Percentiles rank a stretch among this genome's conserved stretches.
phyloP scores from a whole-genome alignment of 1,140 invertebrate species.

The Pseudomyrmex cubaensis region DNA sequence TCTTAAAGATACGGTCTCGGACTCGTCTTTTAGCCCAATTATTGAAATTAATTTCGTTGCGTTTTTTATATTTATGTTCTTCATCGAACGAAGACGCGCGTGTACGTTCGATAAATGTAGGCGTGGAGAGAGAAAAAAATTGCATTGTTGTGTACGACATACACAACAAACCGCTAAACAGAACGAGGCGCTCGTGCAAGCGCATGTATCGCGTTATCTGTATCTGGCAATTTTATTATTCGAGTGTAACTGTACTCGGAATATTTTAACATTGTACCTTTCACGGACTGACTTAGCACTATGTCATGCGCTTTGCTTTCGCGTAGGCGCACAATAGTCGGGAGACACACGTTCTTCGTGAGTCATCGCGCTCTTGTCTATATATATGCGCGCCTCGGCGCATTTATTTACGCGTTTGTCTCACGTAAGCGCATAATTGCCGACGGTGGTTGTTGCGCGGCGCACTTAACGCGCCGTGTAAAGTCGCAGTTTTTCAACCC shows the following conservation, averaged over 20 bases:
- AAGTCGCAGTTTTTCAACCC: constrained; percentile 80
- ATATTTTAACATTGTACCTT: constrained; percentile 51
- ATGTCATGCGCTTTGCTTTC: constrained; percentile 39
- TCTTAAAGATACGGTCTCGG: too few species aligned
- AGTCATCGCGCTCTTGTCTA: constrained; percentile 31
- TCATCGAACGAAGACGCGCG: too few species aligned
- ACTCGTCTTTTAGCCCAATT: not conserved
- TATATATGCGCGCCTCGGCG: constrained; percentile 21
- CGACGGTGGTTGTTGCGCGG: constrained; percentile 74
- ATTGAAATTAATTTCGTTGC: too few species aligned
- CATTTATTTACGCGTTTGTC: constrained; percentile 67
- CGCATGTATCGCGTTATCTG: constrained; percentile 19
- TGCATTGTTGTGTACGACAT: not conserved
- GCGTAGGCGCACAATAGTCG: constrained; percentile 58
- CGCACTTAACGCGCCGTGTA: constrained; percentile 79
- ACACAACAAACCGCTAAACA: not conserved
- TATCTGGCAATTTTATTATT: constrained; percentile 49
- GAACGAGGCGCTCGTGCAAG: not conserved
- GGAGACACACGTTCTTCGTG: constrained; percentile 17
- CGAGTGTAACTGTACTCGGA: constrained; percentile 36
- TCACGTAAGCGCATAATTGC: constrained; percentile 76
- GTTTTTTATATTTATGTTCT: not conserved
- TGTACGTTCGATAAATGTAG: not conserved
- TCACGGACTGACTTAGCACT: constrained; percentile 45
- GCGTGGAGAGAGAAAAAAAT: not conserved